Conservation (phyloP, 1,140 invertebrate genomes). For the Drosophila novamexicana region DNA sequence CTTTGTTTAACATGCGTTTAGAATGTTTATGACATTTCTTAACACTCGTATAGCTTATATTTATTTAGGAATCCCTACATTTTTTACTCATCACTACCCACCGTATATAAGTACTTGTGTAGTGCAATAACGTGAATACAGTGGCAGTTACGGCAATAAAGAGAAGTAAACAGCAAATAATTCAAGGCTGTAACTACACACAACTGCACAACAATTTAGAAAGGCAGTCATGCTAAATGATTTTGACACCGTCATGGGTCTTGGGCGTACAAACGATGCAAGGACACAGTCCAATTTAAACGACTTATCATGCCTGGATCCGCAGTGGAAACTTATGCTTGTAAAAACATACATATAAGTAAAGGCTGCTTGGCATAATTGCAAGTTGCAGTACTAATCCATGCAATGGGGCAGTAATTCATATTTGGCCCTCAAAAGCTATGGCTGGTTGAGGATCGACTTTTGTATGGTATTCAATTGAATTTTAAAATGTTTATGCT, state of each 20-base stretch:
- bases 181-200: constrained; percentile 47
- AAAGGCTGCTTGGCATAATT: background rate
- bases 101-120: constrained; percentile 3
- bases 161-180: constrained; percentile 14
- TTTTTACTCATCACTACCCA: background rate
- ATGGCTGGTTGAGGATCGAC: background rate
- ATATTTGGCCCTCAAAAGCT: background rate
- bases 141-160: background rate
- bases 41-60: no score
- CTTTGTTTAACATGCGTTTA: no score
- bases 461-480: background rate
- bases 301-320: background rate
- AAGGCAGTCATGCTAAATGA: constrained; percentile 49
- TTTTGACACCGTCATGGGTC: constrained; percentile 25
- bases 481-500: background rate
- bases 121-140: background rate
- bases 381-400: background rate
- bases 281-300: constrained; percentile 39
- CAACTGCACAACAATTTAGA: constrained; percentile 48
- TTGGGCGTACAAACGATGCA: constrained; percentile 37
- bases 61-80: background rate
- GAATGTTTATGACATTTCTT: no score
- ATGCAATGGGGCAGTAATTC: background rate
- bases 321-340: background rate
- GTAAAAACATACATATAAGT: background rate